A percentile compares a stretch with the other conserved stretches of the same genome.
Evolutionary conservation across 2,888 invertebrate genomes (phyloP).

Genomic region (Andrena minutula): DNA sequence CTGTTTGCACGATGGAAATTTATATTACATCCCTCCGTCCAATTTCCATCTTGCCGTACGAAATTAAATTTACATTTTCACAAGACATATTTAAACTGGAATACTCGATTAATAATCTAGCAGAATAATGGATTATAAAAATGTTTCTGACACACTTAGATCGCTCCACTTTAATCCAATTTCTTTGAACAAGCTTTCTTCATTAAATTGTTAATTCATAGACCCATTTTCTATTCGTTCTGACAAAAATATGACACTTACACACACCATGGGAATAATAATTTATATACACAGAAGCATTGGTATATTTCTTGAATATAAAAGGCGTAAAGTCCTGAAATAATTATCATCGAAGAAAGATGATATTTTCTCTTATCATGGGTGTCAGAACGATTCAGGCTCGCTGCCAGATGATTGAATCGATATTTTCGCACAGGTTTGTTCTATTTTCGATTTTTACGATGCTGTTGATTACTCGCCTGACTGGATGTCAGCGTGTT

Average conservation of each 20-base stretch:
- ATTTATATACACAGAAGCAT: not conserved
- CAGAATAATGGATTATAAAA: too few relatives aligned
- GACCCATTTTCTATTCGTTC: not conserved
- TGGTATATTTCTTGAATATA: too few relatives aligned
- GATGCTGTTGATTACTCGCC: constrained; percentile 48
- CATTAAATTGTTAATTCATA: not conserved
- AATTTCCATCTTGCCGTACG: not conserved
- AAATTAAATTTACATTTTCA: too few relatives aligned
- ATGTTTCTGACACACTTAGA: too few relatives aligned
- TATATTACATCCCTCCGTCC: not conserved
- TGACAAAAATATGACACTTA: not conserved
- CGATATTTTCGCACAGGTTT: constrained; percentile 5
- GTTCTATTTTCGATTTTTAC: constrained; percentile 69
- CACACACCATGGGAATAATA: not conserved
- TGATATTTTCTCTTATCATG: constrained; percentile 12
- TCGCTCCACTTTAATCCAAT: not conserved
- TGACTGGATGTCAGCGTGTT: constrained; percentile 32
- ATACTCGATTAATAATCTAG: too few relatives aligned
- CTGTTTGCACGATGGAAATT: not conserved
- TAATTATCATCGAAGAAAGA: not conserved
- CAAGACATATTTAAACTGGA: too few relatives aligned
- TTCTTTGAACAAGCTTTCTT: not conserved
- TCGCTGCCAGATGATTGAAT: constrained; percentile 8
- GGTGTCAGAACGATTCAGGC: constrained; percentile 5
- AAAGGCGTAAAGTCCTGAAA: not conserved